Evolutionary conservation across 2,888 invertebrate species (phyloP).

Genomic region (Brenthis hecate): DNA sequence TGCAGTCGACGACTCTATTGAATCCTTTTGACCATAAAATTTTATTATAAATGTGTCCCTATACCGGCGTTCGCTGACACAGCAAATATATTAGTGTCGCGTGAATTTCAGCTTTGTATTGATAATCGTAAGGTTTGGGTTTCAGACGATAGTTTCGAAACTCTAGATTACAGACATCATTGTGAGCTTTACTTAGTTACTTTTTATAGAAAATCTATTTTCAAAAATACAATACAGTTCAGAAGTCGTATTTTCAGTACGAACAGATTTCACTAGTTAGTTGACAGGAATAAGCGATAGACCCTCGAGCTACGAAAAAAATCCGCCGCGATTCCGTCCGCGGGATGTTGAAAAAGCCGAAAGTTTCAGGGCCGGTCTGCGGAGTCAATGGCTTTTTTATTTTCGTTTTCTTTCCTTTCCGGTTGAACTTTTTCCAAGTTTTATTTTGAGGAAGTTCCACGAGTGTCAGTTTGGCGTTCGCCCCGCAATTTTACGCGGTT

Average conservation of each 20-base stretch:
- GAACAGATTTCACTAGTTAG: constrained; percentile 57
- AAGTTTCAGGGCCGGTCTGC: constrained; percentile 71
- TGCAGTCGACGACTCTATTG: constrained; percentile 4
- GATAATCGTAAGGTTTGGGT: neutral
- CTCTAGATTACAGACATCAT: neutral
- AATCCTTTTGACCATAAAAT: neutral
- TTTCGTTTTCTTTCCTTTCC: constrained; percentile 78
- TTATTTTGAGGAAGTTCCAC: constrained; percentile 78
- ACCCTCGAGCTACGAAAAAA: constrained; percentile 66
- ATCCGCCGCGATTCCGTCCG: constrained; percentile 62
- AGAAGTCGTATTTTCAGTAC: constrained; percentile 31
- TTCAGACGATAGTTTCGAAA: constrained; percentile 1
- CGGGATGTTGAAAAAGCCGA: constrained; percentile 71
- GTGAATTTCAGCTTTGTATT: neutral
- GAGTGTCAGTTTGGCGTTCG: constrained; percentile 80
- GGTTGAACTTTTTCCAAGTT: constrained; percentile 77
- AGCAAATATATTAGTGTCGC: neutral
- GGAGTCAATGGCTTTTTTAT: constrained; percentile 81
- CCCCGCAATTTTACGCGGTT: constrained; percentile 77
- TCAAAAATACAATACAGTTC: constrained; percentile 27
- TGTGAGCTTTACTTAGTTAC: constrained; percentile 3
- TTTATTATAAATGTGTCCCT: neutral
- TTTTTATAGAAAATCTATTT: constrained; percentile 27
- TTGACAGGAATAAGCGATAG: constrained; percentile 65
- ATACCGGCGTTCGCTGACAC: neutral